These are phyloP conservation scores for Scartelaos histophorus DNA, from an alignment of 2,113 vertebrate genomes.

Conservation along the genomic window DNA sequence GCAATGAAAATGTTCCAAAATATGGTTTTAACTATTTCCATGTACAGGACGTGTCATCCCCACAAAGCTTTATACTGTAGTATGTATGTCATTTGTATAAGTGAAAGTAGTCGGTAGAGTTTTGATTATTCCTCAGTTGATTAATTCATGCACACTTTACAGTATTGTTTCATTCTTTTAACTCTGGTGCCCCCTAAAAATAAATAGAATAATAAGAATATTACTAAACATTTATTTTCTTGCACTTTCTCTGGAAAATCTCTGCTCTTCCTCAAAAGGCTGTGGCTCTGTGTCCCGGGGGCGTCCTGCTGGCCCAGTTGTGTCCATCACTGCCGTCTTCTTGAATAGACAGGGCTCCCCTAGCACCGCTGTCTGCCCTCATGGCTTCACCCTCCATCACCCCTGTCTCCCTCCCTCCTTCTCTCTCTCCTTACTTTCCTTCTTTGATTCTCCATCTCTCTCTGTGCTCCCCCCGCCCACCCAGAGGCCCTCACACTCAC, in stretches of 20 bases:
- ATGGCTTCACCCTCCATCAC: slow-evolving; percentile 39
- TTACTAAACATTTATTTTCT: background rate
- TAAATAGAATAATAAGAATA: background rate
- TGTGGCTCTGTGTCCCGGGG: slow-evolving; percentile 36
- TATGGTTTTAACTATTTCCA: too few species aligned
- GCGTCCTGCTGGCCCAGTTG: slow-evolving; percentile 65
- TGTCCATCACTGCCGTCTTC: slow-evolving; percentile 63
- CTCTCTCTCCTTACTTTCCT: background rate
- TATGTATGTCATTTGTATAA: too few species aligned
- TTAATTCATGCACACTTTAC: too few species aligned
- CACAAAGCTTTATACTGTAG: too few species aligned
- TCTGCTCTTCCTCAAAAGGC: slow-evolving; percentile 23
- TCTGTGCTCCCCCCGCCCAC: slow-evolving; percentile 12
- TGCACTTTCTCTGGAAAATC: slow-evolving; percentile 14
- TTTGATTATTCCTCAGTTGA: too few species aligned
- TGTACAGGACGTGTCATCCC: too few species aligned
- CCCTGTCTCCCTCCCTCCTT: background rate
- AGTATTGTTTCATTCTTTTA: too few species aligned
- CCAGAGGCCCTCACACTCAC: slow-evolving; percentile 24
- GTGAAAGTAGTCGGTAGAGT: too few species aligned
- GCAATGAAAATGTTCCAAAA: too few species aligned
- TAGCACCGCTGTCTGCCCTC: slow-evolving; percentile 31
- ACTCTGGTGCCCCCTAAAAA: background rate
- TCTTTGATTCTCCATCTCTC: background rate
- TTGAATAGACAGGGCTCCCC: slow-evolving; percentile 50